Evolutionary conservation across 1,140 invertebrate genomes (phyloP), one percentile per base, ranked within the genome.

Genomic region (Bombus superbus): DNA sequence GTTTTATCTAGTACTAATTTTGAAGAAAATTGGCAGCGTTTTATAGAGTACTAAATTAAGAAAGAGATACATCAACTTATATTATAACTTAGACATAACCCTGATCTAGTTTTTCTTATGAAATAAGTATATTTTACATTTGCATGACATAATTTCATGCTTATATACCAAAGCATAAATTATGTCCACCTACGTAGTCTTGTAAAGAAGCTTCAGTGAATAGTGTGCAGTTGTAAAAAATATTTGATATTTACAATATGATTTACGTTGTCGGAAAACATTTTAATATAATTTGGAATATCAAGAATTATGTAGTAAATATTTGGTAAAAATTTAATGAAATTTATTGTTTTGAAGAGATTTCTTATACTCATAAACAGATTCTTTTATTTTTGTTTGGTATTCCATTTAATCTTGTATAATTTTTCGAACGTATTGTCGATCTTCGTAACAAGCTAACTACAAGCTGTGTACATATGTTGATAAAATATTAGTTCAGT

Each of bases 81-180:
- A 62, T 35, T 35, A 6, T 53, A 18, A 10, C 5, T 1, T n/a
- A 32, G 32, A 32, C 32, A 32, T 32, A 13, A 32, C 22, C 4
- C 1, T 13, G 15, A 40, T 64, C 9, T 83, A 22, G 3, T 57
- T 38, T 28, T 42, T 47, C 32, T 11, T 64, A 64, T 15, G 11
- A 22, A 25, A 35, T 32, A 53, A 77, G 25, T 22, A n/a, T 57
- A 53, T 5, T 66, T 74, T 62, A 28, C 13, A 18, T 77, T 57
- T 25, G 42, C 74, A 78, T 64, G 25, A n/a, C 47, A 73, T 25
- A 71, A 81, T 71, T 69, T 22, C 15, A 40, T 73, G 53, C 47
- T 81, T 59, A 38, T 80, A 42, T 78, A 42, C 44, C 72, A 89
- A 90, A 84, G 44, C 53, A 79, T 68, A 83, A 83, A 73, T 42